Evolutionary conservation across 2,113 vertebrate genomes (phyloP).

Genomic region (sheep (Ovis aries)): ARS-UI_Ramb_v3.0 NC_056076.1:49413501-49414000

Average conservation of each 20-base stretch:
- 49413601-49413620: not conserved
- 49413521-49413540: not conserved
- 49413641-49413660: not conserved
- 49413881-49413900: not conserved
- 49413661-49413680: not conserved
- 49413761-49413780: not conserved
- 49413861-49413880: not conserved
- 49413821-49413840: not conserved
- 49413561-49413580: not conserved
- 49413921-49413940: not conserved
- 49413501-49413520: not conserved
- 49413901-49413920: not conserved
- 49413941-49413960: not conserved
- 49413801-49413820: not conserved
- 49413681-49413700: not conserved
- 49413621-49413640: not conserved
- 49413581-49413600: not conserved
- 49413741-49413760: not conserved
- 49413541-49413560: not conserved
- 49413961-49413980: not conserved
- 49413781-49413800: not conserved
- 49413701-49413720: not conserved
- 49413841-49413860: not conserved
- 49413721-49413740: not conserved
- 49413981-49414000: not conserved